These are phyloP conservation scores for Aporrectodea caliginosa DNA, from an alignment of 1,140 invertebrate genomes.

Conservation along the genomic window DNA sequence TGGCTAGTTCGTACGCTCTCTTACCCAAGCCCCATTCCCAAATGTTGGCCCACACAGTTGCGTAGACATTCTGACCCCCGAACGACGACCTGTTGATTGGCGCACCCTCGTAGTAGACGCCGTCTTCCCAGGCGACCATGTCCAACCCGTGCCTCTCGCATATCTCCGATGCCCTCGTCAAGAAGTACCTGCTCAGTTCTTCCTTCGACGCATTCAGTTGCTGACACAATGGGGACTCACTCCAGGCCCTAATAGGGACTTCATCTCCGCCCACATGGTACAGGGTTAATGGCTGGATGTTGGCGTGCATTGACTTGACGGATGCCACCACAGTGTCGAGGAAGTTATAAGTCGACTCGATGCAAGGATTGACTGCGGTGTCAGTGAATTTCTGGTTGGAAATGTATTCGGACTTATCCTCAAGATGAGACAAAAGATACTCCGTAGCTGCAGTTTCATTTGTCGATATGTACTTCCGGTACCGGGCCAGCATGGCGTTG, in stretches of 20 bases:
- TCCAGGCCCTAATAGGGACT: slow-evolving; percentile 41
- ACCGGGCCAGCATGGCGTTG: slow-evolving; percentile 35
- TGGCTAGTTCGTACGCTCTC: slow-evolving; percentile 45
- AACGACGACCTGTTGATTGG: not conserved
- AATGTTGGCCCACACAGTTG: slow-evolving; percentile 46
- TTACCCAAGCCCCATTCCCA: slow-evolving; percentile 44
- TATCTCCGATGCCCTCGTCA: slow-evolving; percentile 35
- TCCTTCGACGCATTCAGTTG: not conserved
- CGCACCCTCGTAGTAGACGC: slow-evolving; percentile 8
- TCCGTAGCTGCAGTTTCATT: not conserved
- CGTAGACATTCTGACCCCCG: slow-evolving; percentile 34
- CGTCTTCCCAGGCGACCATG: slow-evolving; percentile 49
- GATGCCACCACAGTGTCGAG: slow-evolving; percentile 42
- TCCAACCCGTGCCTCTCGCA: slow-evolving; percentile 32
- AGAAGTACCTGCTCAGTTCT: slow-evolving; percentile 36
- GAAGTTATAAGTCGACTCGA: slow-evolving; percentile 45
- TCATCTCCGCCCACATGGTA: slow-evolving; percentile 51
- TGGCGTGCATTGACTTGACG: slow-evolving; percentile 15
- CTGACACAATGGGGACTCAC: slow-evolving; percentile 40
- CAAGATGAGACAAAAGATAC: slow-evolving; percentile 38
- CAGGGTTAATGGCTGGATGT: slow-evolving; percentile 40
- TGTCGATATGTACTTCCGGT: slow-evolving; percentile 10
- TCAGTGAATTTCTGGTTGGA: slow-evolving; percentile 48
- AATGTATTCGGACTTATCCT: slow-evolving; percentile 44
- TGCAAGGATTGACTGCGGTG: slow-evolving; percentile 50